Conservation (phyloP, 35 echinoderm and acorn worm species). For the Eucidaris tribuloides region DNA sequence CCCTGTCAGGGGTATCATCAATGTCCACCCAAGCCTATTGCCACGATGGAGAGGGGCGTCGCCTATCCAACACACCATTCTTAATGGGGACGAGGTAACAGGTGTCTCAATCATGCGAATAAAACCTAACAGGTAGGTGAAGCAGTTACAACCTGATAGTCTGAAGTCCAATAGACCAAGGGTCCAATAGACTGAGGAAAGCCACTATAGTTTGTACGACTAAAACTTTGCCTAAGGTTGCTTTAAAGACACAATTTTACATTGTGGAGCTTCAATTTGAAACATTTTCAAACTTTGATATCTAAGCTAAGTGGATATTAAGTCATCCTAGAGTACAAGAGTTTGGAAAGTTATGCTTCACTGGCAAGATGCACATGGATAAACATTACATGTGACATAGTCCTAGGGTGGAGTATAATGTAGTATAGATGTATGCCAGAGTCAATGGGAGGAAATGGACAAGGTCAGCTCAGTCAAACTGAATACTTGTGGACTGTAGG, state of each 20-base stretch:
- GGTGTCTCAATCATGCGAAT: constrained; percentile 87
- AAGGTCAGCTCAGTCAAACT: no score
- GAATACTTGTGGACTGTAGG: neutral
- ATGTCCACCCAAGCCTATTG: constrained; percentile 90
- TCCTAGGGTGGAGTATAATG: neutral
- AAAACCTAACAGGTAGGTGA: constrained; percentile 50
- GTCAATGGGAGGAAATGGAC: no score
- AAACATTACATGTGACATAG: no score
- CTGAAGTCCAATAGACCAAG: no score
- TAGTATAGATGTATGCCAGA: neutral
- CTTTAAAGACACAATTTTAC: no score
- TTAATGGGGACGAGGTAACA: constrained; percentile 73
- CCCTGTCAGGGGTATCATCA: constrained; percentile 74
- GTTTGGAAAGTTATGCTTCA: no score
- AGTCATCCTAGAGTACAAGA: neutral
- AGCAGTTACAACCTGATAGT: neutral
- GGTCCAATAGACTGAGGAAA: no score
- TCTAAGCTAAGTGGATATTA: no score
- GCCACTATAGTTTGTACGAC: neutral
- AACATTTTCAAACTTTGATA: no score
- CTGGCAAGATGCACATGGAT: no score
- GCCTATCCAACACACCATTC: constrained; percentile 78
- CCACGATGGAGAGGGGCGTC: constrained; percentile 87
- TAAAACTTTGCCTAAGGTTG: no score
- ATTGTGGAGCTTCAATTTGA: no score